phyloP scores from a whole-genome alignment of 2,113 vertebrate genomes.

The Capreolus pygargus region DNA sequence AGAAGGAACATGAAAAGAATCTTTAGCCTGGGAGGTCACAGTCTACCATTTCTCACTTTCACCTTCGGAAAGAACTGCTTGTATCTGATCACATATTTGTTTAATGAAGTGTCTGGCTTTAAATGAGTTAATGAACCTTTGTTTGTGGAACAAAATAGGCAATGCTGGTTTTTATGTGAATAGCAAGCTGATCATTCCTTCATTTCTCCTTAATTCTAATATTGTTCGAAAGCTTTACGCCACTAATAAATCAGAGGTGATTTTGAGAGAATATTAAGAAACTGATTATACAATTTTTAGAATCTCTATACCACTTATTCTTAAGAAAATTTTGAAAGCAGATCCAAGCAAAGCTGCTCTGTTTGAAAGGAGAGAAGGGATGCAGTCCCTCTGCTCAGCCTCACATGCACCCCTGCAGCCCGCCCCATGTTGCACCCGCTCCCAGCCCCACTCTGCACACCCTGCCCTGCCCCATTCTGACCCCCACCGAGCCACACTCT shows the following conservation, averaged over 20 bases:
- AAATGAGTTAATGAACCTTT: background rate
- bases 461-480: background rate
- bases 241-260: background rate
- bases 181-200: background rate
- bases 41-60: background rate
- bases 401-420: background rate
- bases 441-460: background rate
- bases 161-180: background rate
- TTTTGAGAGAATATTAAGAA: background rate
- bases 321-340: background rate
- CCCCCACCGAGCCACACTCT: background rate
- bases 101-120: background rate
- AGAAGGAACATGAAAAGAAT: background rate
- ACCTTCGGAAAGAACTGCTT: background rate
- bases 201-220: background rate
- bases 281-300: background rate
- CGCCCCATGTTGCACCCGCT: background rate
- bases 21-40: background rate
- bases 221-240: background rate
- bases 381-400: background rate
- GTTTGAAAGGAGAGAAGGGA: background rate
- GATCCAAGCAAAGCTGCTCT: background rate
- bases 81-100: background rate
- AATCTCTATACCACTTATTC: background rate
- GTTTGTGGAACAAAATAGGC: background rate